A percentile compares a stretch with the other conserved stretches of the same genome.
Conservation (phyloP, 2,113 vertebrate species). For the Crotalus viridis region DNA sequence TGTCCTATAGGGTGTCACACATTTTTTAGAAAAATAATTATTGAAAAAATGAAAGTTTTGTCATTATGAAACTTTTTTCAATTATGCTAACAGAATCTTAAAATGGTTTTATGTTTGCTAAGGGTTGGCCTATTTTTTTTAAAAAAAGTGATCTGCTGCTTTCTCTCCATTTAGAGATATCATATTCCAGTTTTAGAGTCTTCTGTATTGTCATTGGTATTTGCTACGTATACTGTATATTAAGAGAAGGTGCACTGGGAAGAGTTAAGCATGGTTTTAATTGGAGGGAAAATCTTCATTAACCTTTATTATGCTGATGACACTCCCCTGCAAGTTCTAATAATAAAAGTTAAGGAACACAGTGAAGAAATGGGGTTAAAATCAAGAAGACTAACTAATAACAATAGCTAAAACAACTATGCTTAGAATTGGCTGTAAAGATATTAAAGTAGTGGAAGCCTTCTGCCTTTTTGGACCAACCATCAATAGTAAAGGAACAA, state of each 20-base stretch:
- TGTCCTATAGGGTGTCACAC: constrained; percentile 34
- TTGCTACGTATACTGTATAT: neutral
- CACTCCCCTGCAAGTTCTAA: neutral
- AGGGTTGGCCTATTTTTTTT: constrained; percentile 26
- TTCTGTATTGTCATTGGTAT: neutral
- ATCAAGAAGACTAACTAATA: neutral
- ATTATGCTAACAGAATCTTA: constrained; percentile 17
- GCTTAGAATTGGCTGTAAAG: neutral
- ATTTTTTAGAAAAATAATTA: neutral
- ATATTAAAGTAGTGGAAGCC: neutral
- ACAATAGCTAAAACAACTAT: neutral
- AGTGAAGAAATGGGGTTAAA: neutral
- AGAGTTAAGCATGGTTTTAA: neutral
- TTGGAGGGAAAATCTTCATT: neutral
- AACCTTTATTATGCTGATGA: neutral
- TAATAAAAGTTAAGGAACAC: neutral
- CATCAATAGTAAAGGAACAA: neutral
- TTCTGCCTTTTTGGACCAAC: neutral
- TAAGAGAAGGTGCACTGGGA: neutral
- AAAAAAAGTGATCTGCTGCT: neutral
- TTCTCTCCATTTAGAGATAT: constrained; percentile 26
- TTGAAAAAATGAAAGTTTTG: constrained; percentile 19
- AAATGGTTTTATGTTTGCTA: constrained; percentile 35
- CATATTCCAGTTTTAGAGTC: constrained; percentile 26
- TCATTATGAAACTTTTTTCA: constrained; percentile 49